These are phyloP conservation scores for Hypomecis punctinalis DNA, from an alignment of 2,888 invertebrate species.

Conservation along the genomic window DNA sequence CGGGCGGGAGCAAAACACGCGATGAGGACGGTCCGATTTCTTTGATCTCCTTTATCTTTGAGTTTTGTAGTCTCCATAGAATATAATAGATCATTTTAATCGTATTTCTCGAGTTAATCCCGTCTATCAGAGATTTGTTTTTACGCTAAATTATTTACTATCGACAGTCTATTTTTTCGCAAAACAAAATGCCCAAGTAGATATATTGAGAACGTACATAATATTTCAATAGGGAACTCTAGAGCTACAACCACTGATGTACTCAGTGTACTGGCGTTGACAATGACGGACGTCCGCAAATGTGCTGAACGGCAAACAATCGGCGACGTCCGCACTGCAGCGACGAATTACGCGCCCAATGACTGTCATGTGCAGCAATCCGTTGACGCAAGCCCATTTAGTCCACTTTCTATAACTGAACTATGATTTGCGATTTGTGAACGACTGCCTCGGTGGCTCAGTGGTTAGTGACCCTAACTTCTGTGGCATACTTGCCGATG, in stretches of 20 bases:
- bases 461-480: too few relatives aligned
- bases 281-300: slow-evolving; percentile 18
- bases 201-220: too few relatives aligned
- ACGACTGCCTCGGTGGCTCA: too few relatives aligned
- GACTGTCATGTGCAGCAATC: slow-evolving; percentile 25
- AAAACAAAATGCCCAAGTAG: too few relatives aligned
- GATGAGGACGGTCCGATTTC: background rate
- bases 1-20: background rate
- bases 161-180: too few relatives aligned
- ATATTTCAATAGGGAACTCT: background rate
- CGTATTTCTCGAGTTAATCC: too few relatives aligned
- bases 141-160: too few relatives aligned
- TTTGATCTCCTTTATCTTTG: background rate
- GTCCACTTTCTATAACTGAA: background rate
- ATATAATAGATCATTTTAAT: too few relatives aligned
- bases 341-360: slow-evolving; percentile 24
- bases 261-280: slow-evolving; percentile 6
- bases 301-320: slow-evolving; percentile 25
- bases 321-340: slow-evolving; percentile 27
- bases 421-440: too few relatives aligned
- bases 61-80: too few relatives aligned
- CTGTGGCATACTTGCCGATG: too few relatives aligned
- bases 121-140: too few relatives aligned
- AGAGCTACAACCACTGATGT: background rate
- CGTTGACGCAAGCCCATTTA: background rate